phyloP scores from a whole-genome alignment of 2,888 invertebrate species.

The Nymphalis polychloros region DNA sequence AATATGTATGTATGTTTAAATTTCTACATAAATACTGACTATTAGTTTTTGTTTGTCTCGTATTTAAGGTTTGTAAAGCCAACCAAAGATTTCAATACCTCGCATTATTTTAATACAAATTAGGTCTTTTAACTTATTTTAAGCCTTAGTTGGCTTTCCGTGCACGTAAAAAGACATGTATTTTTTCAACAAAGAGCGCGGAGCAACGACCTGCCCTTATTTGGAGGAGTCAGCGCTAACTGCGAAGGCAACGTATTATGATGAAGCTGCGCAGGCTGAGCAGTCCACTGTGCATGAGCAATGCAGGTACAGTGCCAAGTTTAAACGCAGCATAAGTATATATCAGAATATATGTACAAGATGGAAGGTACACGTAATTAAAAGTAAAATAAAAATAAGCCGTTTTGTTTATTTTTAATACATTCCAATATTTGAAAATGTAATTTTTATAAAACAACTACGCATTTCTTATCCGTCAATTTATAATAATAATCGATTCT shows the following conservation, averaged over 20 bases:
- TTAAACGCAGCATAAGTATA: conserved; percentile 1
- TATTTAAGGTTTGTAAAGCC: conserved; percentile 36
- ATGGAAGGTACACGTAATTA: not conserved
- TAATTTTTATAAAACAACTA: conserved; percentile 10
- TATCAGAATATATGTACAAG: not conserved
- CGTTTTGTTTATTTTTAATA: not conserved
- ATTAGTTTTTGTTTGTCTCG: conserved; percentile 32
- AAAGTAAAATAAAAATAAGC: not conserved
- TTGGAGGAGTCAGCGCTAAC: conserved; percentile 61
- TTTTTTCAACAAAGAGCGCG: conserved; percentile 73
- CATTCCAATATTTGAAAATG: not conserved
- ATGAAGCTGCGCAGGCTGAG: conserved; percentile 40
- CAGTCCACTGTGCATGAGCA: not conserved
- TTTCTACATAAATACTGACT: conserved; percentile 10
- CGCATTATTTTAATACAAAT: conserved; percentile 50
- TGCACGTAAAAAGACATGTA: conserved; percentile 66
- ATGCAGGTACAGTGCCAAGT: conserved; percentile 10
- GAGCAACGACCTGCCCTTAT: conserved; percentile 75
- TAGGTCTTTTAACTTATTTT: conserved; percentile 55
- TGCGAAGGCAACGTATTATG: conserved; percentile 44
- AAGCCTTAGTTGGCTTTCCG: conserved; percentile 62
- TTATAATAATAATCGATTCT: conserved; percentile 52
- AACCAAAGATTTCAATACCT: conserved; percentile 48
- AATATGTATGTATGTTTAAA: not conserved
- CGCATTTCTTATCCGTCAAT: conserved; percentile 35